phyloP scores from a whole-genome alignment of 2,113 vertebrate species.

The Leptodactylus fuscus region DNA sequence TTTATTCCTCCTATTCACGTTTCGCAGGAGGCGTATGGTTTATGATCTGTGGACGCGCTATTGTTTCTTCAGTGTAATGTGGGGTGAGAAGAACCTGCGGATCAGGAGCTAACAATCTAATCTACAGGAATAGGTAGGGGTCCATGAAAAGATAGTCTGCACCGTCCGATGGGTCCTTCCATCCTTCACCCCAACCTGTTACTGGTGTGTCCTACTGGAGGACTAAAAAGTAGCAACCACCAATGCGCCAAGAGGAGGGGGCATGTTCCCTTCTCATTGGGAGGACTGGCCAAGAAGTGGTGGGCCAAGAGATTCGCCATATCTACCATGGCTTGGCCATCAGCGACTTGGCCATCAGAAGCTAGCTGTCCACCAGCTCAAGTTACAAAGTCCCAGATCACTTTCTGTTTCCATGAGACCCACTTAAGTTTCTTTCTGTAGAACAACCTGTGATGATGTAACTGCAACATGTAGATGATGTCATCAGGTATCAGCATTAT shows the following conservation, averaged over 20 bases:
- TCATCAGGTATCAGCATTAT: neutral
- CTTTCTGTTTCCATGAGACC: no score
- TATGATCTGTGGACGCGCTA: conserved; percentile 17
- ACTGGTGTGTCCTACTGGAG: no score
- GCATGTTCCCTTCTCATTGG: no score
- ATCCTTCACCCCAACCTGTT: no score
- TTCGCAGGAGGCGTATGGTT: neutral
- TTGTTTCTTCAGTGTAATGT: neutral
- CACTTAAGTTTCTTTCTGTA: neutral
- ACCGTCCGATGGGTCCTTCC: no score
- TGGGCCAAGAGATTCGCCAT: no score
- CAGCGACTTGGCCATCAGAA: neutral
- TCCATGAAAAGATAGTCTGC: neutral
- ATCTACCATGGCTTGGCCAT: no score
- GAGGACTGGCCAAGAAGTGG: neutral
- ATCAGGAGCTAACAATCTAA: conserved; percentile 31
- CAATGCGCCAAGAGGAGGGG: no score
- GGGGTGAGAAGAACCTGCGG: neutral
- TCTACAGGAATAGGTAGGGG: neutral
- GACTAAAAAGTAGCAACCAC: no score
- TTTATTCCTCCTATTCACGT: conserved; percentile 33
- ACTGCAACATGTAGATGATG: neutral
- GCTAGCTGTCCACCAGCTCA: neutral
- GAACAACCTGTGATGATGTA: neutral
- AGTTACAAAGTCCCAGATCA: neutral